A percentile compares a stretch with the other conserved stretches of the same genome.
Evolutionary conservation across 2,797 vertebrate species (phyloP).

Genomic region (Paguma larvata): DNA sequence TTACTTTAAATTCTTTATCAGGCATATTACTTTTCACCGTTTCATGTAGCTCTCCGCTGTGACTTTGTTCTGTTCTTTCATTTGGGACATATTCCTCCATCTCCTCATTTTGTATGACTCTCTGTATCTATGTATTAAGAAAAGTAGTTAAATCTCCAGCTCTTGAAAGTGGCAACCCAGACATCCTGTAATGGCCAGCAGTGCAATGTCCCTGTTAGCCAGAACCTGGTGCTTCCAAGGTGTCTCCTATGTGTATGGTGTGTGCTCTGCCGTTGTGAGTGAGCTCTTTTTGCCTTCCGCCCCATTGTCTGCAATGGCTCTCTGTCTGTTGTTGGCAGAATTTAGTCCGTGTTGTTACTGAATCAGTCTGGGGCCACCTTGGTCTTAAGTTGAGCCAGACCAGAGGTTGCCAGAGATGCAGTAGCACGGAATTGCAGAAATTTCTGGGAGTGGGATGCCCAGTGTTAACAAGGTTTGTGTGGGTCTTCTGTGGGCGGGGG

Average conservation of each 20-base stretch:
- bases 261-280: not conserved
- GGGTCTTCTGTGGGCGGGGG: not conserved
- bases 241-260: not conserved
- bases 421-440: not conserved
- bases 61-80: not conserved
- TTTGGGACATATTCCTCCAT: not conserved
- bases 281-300: not conserved
- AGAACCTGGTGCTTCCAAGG: not conserved
- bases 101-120: not conserved
- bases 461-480: not conserved
- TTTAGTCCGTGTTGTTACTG: not conserved
- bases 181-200: not conserved
- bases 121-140: not conserved
- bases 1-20: not conserved
- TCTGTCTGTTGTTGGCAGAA: not conserved
- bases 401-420: not conserved
- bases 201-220: not conserved
- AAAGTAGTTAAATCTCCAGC: not conserved
- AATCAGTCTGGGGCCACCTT: not conserved
- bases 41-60: not conserved
- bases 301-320: not conserved
- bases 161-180: not conserved
- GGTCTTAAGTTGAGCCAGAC: not conserved
- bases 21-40: not conserved
- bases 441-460: not conserved